Base-by-base conservation (phyloP, 2,888 invertebrate species). In the Andrena bicolor region DNA sequence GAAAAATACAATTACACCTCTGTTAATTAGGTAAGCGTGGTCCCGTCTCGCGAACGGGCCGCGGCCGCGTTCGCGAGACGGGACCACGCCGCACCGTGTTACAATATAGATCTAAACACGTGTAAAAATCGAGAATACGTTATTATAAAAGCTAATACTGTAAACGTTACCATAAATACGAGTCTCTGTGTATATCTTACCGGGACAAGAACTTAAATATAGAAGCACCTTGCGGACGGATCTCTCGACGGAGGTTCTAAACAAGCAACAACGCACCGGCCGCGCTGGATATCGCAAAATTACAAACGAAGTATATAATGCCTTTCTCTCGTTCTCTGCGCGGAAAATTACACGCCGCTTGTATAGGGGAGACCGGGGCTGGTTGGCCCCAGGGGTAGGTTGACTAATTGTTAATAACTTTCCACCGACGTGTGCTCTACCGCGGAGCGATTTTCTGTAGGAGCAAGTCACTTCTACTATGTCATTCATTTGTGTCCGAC, bases 61-160 rank as follows among this genome's bases (percentile, higher is more conserved):
- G 28, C 48, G 49, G 16, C 32, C 16, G 13, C 8, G 20, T 6
- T 28, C 41, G 49, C n/a, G 28, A 28, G 49, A 13, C n/a, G 23
- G 48, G 53, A 61, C n/a, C 63, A 53, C 56, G 35, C 61, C 63
- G 61, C n/a, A 65, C 65, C 61, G 48, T 30, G 23, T 28, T 77
- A 70, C 8, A 66, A 79, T 58, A 68, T 80, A 68, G 48, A 64
- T 70, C 65, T 75, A 69, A 53, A 60, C 68, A 64, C 2, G 28
- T 68, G 65, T 78, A 79, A 75, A 81, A 65, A 28, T 60, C 53
- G 41, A 53, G 71, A 66, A 68, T 56, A 72, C 56, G 26, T 68
- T 72, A 58, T 20, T 20, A 74, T 20, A 80, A 80, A 83, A 79
- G 16, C 65, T 86, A 87, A 87, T 87, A 86, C 87, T 87, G 83